phyloP scores from a whole-genome alignment of 1,140 invertebrate species.

The Zaprionus taronus region DNA sequence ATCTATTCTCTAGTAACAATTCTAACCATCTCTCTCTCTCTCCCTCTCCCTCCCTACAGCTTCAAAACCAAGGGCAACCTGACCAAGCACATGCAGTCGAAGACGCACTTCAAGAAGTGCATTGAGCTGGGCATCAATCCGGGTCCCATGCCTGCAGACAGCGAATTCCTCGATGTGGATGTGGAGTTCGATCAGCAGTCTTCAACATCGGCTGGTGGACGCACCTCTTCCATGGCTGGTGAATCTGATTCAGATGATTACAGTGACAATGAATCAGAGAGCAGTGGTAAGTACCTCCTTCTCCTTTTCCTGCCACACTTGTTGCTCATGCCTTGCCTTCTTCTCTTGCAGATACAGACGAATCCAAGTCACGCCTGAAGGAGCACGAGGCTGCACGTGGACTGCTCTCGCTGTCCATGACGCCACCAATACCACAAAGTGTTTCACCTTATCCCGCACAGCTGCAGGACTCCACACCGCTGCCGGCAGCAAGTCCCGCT shows the following conservation, averaged over 20 bases:
- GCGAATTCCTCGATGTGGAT: conserved; percentile 86
- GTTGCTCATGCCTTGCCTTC: not conserved
- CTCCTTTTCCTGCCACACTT: too few relatives aligned
- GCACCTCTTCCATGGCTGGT: conserved; percentile 84
- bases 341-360: conserved; percentile 85
- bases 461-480: conserved; percentile 45
- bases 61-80: conserved; percentile 99
- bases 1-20: fast-evolving
- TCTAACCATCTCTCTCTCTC: conserved; percentile 71
- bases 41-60: conserved; percentile 83
- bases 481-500: conserved; percentile 60
- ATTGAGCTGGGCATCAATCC: conserved; percentile 92
- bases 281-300: conserved; percentile 86
- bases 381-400: conserved; percentile 96
- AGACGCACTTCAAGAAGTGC: conserved; percentile 97
- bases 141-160: conserved; percentile 89
- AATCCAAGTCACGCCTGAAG: conserved; percentile 87
- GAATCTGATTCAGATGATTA: conserved; percentile 88
- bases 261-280: conserved; percentile 88
- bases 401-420: conserved; percentile 90
- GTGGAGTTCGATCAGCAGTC: conserved; percentile 89
- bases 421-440: conserved; percentile 75
- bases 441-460: conserved; percentile 55
- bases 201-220: conserved; percentile 85
- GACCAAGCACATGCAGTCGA: conserved; percentile 99